A percentile compares a stretch with the other conserved stretches of the same genome.
Evolutionary conservation across 2,888 invertebrate species (phyloP).

Genomic region (Acleris holmiana): DNA sequence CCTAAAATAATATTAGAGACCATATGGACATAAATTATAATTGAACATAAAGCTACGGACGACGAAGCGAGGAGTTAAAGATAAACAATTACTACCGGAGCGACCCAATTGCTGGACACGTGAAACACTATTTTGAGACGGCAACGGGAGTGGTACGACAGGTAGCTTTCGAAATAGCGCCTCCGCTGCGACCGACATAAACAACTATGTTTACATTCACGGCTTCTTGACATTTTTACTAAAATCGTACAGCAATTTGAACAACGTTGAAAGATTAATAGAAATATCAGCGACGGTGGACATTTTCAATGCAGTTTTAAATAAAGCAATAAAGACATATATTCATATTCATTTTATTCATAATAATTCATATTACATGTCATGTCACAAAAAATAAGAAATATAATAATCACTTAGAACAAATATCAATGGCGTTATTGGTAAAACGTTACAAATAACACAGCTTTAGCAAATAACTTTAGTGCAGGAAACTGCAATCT

Average conservation of each 20-base stretch:
- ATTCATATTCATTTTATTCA: too few species aligned
- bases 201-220: conserved; percentile 41
- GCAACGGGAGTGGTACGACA: conserved; percentile 60
- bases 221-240: conserved; percentile 30
- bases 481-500: too few species aligned
- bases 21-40: conserved; percentile 41
- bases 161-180: conserved; percentile 70
- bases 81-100: conserved; percentile 73
- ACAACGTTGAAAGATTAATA: conserved; percentile 23
- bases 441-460: too few species aligned
- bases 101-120: conserved; percentile 74
- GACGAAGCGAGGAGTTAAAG: conserved; percentile 66
- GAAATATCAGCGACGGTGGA: conserved; percentile 15
- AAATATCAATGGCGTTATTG: too few species aligned
- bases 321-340: not conserved
- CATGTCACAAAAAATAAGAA: too few species aligned
- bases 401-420: too few species aligned
- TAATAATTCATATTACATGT: too few species aligned
- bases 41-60: conserved; percentile 47
- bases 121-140: conserved; percentile 72
- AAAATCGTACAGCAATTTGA: conserved; percentile 28
- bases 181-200: conserved; percentile 44
- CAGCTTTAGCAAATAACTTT: too few species aligned
- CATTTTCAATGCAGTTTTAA: not conserved
- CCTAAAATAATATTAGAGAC: not conserved